Base-by-base conservation (phyloP, 2,113 vertebrate genomes). In the Erythrolamprus reginae region DNA sequence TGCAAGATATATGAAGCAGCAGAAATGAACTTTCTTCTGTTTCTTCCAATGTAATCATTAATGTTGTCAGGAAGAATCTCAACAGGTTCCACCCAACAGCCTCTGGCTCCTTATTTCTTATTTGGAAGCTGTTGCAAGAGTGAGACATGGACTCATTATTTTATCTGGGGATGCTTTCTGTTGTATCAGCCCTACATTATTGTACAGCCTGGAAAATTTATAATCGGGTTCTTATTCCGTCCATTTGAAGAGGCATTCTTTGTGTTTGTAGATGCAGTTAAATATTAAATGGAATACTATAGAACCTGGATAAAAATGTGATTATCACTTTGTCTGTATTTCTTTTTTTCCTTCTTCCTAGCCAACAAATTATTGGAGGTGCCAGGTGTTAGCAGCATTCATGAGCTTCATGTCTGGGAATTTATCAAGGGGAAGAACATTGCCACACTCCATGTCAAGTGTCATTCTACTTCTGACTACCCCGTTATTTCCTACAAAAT, bases 351-450 rank as follows among this genome's bases (percentile, higher is more conserved):
- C 26, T 52, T 58, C 90, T 3, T 95, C 95, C 55, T 84, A 98
- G 98, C 97, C 95, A 95, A 96, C 12, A 96, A 95, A 19, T 91
- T 98, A 33, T 89, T 95, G 45, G 12, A 2, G 0, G 89, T 98
- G 1, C 96, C 97, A 0, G 97, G 97, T 0, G 94, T 98, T 3
- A 94, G 92, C 70, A 97, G 97, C 21, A 86, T 98, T 24, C 98
- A 98, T 0, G 98, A 98, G 87, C 89, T 98, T 13, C 98, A 98
- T 0, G 82, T 98, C 3, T 98, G 98, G 98, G 97, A 98, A 86
- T 95, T 98, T 3, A 91, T 96, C 45, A 96, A 95, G 2, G 97
- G 97, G 28, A 98, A 97, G 90, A 97, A 96, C 91, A 97, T 98
- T 5, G 98, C 97, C 82, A 97, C 98, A 3, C 94, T 98, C 94